phyloP scores from a whole-genome alignment of 2,113 vertebrate genomes.

The Procavia capensis region DNA sequence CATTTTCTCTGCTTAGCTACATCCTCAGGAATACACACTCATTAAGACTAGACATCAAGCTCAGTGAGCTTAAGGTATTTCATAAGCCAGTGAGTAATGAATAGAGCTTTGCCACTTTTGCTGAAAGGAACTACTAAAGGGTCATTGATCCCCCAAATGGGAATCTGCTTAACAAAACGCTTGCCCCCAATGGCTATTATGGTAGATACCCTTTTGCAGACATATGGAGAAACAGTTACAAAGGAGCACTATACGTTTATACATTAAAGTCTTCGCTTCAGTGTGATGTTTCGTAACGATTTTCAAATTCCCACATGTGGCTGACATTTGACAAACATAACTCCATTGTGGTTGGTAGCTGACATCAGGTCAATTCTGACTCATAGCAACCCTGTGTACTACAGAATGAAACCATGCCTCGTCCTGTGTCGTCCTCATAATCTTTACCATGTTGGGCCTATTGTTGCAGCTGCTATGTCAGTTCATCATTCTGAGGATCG shows the following conservation, averaged over 20 bases:
- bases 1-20: slow-evolving; percentile 25
- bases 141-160: background rate
- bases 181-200: background rate
- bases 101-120: background rate
- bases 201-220: background rate
- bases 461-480: too few species aligned
- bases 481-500: too few species aligned
- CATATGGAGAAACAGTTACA: background rate
- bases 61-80: background rate
- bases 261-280: background rate
- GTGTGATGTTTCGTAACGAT: background rate
- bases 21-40: background rate
- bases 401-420: too few species aligned
- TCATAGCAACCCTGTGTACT: too few species aligned
- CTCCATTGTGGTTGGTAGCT: too few species aligned
- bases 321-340: slow-evolving; percentile 46
- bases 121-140: background rate
- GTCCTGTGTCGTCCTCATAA: too few species aligned
- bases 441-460: too few species aligned
- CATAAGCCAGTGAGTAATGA: background rate
- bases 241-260: background rate
- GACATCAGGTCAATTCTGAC: too few species aligned
- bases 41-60: background rate
- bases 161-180: background rate
- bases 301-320: background rate